phyloP scores from a whole-genome alignment of 2,113 vertebrate species.

The Procavia capensis region DNA sequence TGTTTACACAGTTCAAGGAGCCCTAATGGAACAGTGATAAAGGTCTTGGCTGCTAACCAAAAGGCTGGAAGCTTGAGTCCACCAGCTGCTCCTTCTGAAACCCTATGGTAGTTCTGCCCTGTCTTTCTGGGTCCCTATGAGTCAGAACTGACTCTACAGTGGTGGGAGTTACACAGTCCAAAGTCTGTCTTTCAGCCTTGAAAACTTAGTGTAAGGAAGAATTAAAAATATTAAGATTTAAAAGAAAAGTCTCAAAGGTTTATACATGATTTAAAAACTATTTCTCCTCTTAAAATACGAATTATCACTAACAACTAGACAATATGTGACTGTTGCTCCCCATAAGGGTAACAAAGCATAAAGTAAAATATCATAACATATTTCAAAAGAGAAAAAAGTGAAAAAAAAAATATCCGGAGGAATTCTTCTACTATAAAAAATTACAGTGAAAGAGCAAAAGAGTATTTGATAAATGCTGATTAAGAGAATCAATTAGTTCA shows the following conservation, averaged over 20 bases:
- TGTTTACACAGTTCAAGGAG: not conserved
- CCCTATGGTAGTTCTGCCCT: too few species aligned
- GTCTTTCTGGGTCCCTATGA: too few species aligned
- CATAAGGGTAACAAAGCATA: not conserved
- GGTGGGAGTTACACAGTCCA: not conserved
- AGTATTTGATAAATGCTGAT: rapidly evolving
- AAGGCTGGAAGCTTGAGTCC: too few species aligned
- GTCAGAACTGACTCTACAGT: too few species aligned
- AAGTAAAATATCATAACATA: not conserved
- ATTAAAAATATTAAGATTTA: not conserved
- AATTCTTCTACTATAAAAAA: not conserved
- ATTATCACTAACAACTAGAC: not conserved
- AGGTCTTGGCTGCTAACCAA: too few species aligned
- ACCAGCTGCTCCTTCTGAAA: too few species aligned
- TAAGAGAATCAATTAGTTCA: not conserved
- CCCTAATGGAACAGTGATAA: too few species aligned
- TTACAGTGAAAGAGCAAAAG: not conserved
- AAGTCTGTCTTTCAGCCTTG: not conserved
- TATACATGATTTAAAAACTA: not conserved
- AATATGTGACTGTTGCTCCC: not conserved
- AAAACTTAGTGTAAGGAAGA: not conserved
- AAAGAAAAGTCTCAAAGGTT: not conserved
- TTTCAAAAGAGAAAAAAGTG: not conserved
- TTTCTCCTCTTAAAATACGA: not conserved
- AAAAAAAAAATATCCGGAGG: not conserved